Base-by-base conservation (phyloP, 2,113 vertebrate genomes). In the Eudorcas thomsonii region DNA sequence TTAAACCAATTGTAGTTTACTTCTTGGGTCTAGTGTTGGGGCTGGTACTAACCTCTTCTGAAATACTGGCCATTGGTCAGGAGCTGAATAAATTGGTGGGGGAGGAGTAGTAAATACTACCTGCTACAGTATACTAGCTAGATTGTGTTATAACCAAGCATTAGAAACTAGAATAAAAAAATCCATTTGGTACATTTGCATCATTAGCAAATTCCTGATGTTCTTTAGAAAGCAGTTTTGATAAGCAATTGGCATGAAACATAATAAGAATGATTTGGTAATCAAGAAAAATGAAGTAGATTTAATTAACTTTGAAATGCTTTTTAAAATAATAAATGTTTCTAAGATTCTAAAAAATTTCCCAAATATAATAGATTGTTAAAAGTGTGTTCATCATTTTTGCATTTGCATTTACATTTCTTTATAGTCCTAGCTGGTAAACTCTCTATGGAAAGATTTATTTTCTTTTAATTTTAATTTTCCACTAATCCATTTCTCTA, bases 251-350 rank as follows among this genome's bases (percentile, higher is more conserved):
- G 11, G 16, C 71, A 19, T 87, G 43, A 96, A 81, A 92, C 57
- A 74, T 80, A 88, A 45, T 92, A 28, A 45, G 36, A 88, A 81
- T 97, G 23, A 97, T 92, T 97, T 98, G 54, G 64, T 92, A 96
- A 95, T 96, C 82, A 96, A 92, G 67, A 87, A 86, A 82, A 60
- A 94, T 96, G 48, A 92, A 95, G 48, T 3, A 54, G 28, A 54
- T 57, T 64, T 55, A 97, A 88, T 83, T 96, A 96, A 92, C 39
- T 96, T 86, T 92, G 43, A 88, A 84, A 59, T 74, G 45, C 5
- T 94, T 88, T 94, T 89, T 43, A 89, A 92, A 86, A 88, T 80
- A 64, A 14, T 48, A 94, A 82, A 71, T 28, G 25, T 93, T 94
- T 88, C 50, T 39, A 64, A 82, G 52, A 54, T 80, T 96, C 50